Evolutionary conservation across 2,888 invertebrate species (phyloP).

Genomic region (Xestia rhomboidea): DNA sequence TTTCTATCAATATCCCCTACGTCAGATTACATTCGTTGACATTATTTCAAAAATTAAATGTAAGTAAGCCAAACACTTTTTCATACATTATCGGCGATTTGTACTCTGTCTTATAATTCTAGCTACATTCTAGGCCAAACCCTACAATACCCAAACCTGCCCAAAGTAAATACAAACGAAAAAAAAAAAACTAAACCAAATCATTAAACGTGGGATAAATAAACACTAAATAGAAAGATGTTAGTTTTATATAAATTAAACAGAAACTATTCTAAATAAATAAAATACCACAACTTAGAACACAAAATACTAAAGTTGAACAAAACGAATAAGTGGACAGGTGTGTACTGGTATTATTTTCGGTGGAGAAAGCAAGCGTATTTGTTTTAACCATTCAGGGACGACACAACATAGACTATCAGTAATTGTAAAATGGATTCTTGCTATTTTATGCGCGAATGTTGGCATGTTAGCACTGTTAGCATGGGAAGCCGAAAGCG

Average conservation of each 20-base stretch:
- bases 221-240: conserved; percentile 83
- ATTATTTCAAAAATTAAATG: conserved; percentile 88
- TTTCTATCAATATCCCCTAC: conserved; percentile 90
- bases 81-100: conserved; percentile 89
- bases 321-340: conserved; percentile 76
- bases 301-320: conserved; percentile 78
- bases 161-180: conserved; percentile 86
- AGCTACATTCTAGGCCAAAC: conserved; percentile 91
- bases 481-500: conserved; percentile 52
- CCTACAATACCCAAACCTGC: conserved; percentile 91
- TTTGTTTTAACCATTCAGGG: conserved; percentile 77
- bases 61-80: conserved; percentile 89
- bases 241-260: conserved; percentile 83
- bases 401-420: conserved; percentile 87
- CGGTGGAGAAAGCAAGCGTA: conserved; percentile 80
- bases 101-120: conserved; percentile 90
- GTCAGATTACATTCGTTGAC: conserved; percentile 91
- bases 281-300: conserved; percentile 78
- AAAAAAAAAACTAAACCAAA: conserved; percentile 79
- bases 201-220: conserved; percentile 81
- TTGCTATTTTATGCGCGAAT: conserved; percentile 70
- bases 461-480: conserved; percentile 49
- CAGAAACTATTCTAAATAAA: conserved; percentile 87
- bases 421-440: conserved; percentile 69
- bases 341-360: conserved; percentile 78